Evolutionary conservation across 2,888 invertebrate species (phyloP).

Genomic region (Drosophila subsilvestris): DNA sequence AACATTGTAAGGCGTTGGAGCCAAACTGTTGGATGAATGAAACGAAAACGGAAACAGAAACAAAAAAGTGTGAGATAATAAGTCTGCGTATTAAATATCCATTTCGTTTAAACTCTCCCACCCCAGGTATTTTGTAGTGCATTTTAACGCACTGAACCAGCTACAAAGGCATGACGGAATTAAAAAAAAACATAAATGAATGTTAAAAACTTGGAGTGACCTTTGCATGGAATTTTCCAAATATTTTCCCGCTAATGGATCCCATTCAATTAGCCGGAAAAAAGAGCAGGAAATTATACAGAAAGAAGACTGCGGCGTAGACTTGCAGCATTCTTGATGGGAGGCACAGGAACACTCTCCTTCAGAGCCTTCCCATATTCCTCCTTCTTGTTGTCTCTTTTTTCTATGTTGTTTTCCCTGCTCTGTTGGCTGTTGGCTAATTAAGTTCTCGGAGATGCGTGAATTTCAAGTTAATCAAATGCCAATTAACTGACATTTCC

Average conservation of each 20-base stretch:
- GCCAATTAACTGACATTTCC: slow-evolving; percentile 64
- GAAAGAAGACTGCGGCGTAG: neutral
- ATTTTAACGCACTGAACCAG: neutral
- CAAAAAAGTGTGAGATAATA: neutral
- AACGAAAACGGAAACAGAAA: neutral
- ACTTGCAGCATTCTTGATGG: slow-evolving; percentile 32
- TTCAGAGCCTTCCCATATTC: no score
- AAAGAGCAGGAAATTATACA: neutral
- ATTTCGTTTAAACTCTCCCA: neutral
- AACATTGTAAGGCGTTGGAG: slow-evolving; percentile 8
- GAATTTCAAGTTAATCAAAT: slow-evolving; percentile 63
- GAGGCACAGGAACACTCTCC: neutral
- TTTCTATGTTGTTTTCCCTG: slow-evolving; percentile 2
- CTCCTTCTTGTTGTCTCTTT: neutral
- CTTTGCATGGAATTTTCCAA: slow-evolving; percentile 19
- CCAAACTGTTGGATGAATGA: slow-evolving; percentile 16
- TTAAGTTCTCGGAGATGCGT: slow-evolving; percentile 45
- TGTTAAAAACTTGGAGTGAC: slow-evolving; percentile 5
- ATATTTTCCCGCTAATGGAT: slow-evolving; percentile 30
- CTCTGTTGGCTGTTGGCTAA: slow-evolving; percentile 32
- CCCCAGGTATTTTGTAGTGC: neutral
- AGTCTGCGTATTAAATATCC: neutral
- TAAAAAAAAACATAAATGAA: no score
- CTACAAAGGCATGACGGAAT: neutral
- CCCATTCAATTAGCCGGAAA: slow-evolving; percentile 38